Evolutionary conservation across 2,797 vertebrate species (phyloP).

Genomic region (Muscicapa striata): DNA sequence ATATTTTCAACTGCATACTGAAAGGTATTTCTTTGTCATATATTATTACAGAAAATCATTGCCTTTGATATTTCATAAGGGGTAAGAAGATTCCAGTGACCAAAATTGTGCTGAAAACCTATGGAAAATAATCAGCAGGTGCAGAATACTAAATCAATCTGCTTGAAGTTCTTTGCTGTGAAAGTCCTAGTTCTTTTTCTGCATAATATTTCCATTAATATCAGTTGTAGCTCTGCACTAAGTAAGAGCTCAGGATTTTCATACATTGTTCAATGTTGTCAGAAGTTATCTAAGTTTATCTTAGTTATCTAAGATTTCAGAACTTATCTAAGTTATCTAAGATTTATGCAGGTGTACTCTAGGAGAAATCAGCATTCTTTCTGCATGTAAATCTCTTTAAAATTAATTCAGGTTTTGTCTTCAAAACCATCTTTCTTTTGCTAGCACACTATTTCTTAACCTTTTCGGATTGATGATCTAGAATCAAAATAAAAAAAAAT

Average conservation of each 20-base stretch:
- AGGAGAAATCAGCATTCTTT: background rate
- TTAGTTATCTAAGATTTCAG: too few relatives aligned
- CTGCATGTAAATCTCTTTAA: background rate
- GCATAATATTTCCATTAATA: background rate
- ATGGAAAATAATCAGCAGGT: constrained; percentile 13
- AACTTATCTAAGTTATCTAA: background rate
- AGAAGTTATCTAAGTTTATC: constrained; percentile 37
- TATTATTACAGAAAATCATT: background rate
- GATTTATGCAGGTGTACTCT: constrained; percentile 27
- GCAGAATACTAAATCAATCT: background rate
- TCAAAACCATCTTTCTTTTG: background rate
- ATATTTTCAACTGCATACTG: background rate
- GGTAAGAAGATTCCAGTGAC: background rate
- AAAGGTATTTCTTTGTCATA: background rate
- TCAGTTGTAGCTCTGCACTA: background rate
- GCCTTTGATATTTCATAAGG: background rate
- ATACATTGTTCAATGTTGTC: background rate
- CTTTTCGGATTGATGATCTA: background rate
- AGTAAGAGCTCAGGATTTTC: background rate
- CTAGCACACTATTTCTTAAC: background rate
- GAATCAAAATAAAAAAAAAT: background rate
- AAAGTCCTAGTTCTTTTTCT: background rate
- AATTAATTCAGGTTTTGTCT: background rate
- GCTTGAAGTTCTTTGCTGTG: background rate
- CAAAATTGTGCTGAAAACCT: background rate